phyloP scores from a whole-genome alignment of 2,797 vertebrate species.

The Pelodytes ibericus region DNA sequence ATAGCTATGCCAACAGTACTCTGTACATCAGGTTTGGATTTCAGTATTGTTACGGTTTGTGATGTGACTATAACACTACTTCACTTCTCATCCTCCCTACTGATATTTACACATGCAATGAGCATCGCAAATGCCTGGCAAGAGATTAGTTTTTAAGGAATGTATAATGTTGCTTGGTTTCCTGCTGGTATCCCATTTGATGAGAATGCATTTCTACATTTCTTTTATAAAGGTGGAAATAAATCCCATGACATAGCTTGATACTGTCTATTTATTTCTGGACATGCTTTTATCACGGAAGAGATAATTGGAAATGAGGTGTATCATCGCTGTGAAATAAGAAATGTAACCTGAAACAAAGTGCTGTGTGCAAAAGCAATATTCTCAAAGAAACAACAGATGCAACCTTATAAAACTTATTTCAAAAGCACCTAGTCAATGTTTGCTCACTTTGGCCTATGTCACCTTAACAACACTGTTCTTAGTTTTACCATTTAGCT shows the following conservation, averaged over 20 bases:
- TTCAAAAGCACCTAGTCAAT: too few species aligned
- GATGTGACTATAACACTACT: not conserved
- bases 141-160: not conserved
- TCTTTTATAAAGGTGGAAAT: constrained; percentile 26
- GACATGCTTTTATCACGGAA: constrained; percentile 32
- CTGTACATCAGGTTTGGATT: not conserved
- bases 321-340: constrained; percentile 34
- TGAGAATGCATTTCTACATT: not conserved
- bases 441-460: too few species aligned
- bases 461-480: too few species aligned
- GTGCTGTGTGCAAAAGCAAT: constrained; percentile 25
- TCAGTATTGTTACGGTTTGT: not conserved
- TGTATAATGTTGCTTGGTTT: not conserved
- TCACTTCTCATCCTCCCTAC: not conserved
- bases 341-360: constrained; percentile 45
- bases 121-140: not conserved
- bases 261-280: constrained; percentile 34
- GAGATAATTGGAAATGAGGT: constrained; percentile 37
- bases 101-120: not conserved
- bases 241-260: constrained; percentile 26
- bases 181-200: constrained; percentile 24
- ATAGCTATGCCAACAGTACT: too few species aligned
- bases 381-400: constrained; percentile 27
- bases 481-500: too few species aligned
- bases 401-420: too few species aligned